phyloP scores from a whole-genome alignment of 2,888 invertebrate species.

The Pinctada fucata region DNA sequence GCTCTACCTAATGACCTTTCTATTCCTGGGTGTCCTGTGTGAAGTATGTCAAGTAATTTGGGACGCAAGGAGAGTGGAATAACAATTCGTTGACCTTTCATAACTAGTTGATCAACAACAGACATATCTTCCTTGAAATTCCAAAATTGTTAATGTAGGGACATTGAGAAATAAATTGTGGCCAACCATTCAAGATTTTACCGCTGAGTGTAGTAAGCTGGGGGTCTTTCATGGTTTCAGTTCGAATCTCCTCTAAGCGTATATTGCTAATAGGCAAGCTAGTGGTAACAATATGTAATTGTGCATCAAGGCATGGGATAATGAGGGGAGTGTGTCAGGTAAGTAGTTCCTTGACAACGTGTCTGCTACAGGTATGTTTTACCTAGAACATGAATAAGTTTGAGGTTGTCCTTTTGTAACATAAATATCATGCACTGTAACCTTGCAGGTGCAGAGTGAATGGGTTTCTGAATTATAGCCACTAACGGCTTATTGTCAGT shows the following conservation, averaged over 20 bases:
- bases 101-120: conserved; percentile 29
- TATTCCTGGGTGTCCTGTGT: conserved; percentile 46
- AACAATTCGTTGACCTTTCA: conserved; percentile 39
- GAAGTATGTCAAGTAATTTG: conserved; percentile 40
- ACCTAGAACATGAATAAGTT: conserved; percentile 20
- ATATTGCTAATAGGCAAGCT: conserved; percentile 30
- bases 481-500: conserved; percentile 32
- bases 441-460: conserved; percentile 21
- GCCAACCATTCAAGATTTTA: conserved; percentile 39
- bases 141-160: conserved; percentile 20
- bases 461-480: conserved; percentile 12
- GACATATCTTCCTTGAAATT: conserved; percentile 32
- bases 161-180: conserved; percentile 22
- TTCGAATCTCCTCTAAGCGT: conserved; percentile 15
- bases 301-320: conserved; percentile 30
- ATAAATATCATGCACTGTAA: conserved; percentile 27
- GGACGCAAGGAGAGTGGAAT: conserved; percentile 38
- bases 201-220: conserved; percentile 22
- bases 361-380: conserved; percentile 36
- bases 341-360: conserved; percentile 32
- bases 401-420: conserved; percentile 20
- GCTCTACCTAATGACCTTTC: conserved; percentile 39
- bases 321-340: conserved; percentile 27
- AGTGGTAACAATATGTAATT: conserved; percentile 31
- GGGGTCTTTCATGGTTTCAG: conserved; percentile 17